Base-by-base conservation (phyloP, 2,113 vertebrate genomes). In the Nycticorax nycticorax region DNA sequence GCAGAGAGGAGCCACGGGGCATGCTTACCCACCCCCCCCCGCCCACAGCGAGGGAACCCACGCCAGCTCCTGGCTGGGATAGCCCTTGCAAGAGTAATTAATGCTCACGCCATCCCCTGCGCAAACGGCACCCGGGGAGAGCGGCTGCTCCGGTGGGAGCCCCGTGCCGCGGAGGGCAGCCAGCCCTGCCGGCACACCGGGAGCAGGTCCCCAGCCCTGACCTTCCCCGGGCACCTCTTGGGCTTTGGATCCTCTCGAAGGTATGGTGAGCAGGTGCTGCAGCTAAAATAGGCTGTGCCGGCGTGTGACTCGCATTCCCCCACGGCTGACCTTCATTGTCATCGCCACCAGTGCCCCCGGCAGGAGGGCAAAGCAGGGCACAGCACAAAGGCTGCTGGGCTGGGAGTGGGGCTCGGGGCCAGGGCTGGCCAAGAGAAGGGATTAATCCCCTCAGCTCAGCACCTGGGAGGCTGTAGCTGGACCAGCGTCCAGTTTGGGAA, bases 51-150 rank as follows among this genome's bases (percentile, higher is more conserved):
- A 4, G 1, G 27, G 4, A 4, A 12, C 32, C 1, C 12, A 24
- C 3, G 5, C 32, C 0, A 2, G 45, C 30, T 62, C 47, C 48
- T 1, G 0, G 55, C 8, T 3, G 28, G 76, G 47, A 8, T 3
- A 12, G 6, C 32, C 24, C 0, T 3, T 0, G 3, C 1, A 0
- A 8, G 43, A 7, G 37, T 30, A 3, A 8, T 64, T 6, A 28
- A 8, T 4, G 77, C 15, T 74, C 28, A 0, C 1, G 4, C 0
- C 0, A 3, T 5, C 27, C 15, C 8, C 28, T 5, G 23, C 10
- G 48, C 27, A 20, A 53, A 14, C 0, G 0, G 59, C 21, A 6
- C 17, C 21, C 0, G 3, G 66, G 2, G 64, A 26, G 45, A 26
- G 37, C 4, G 4, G 55, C 24, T 11, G 45, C 15, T 12, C 35